These are phyloP conservation scores for Cranoglanis bouderius DNA, from an alignment of 2,113 vertebrate species.

Conservation along the genomic window DNA sequence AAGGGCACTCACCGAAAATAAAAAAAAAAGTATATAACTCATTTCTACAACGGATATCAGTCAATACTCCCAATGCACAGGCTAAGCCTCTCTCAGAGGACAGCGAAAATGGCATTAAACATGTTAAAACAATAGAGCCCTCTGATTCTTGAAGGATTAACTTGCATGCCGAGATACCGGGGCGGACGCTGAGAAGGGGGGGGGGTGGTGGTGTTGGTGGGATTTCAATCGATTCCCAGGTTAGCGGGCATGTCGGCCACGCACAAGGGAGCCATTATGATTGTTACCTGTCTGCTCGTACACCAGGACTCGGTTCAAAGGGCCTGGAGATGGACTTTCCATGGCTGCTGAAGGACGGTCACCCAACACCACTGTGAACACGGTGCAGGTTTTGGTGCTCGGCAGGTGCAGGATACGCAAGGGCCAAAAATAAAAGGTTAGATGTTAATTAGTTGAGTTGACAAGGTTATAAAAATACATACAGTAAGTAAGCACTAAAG, in stretches of 20 bases:
- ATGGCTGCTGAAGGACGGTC: conserved; percentile 48
- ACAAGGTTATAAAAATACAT: neutral
- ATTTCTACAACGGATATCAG: conserved; percentile 57
- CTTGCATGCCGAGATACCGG: conserved; percentile 66
- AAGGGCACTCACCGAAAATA: conserved; percentile 59
- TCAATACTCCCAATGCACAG: conserved; percentile 71
- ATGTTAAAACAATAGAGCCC: conserved; percentile 59
- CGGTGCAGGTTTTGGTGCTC: conserved; percentile 20
- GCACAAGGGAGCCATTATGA: conserved; percentile 70
- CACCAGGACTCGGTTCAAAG: conserved; percentile 52
- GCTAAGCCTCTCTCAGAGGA: conserved; percentile 42
- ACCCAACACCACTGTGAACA: conserved; percentile 58
- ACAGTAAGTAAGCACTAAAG: neutral
- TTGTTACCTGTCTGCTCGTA: conserved; percentile 46
- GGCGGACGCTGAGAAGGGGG: conserved; percentile 51
- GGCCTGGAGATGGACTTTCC: conserved; percentile 51
- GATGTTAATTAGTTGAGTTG: neutral
- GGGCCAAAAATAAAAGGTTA: conserved; percentile 10
- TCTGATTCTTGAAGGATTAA: conserved; percentile 69
- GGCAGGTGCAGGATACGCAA: conserved; percentile 26
- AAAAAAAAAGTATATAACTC: conserved; percentile 67
- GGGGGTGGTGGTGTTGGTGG: conserved; percentile 2
- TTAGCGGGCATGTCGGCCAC: conserved; percentile 51
- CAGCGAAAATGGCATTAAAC: conserved; percentile 61
- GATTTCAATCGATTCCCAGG: conserved; percentile 66